phyloP scores from a whole-genome alignment of 2,888 invertebrate genomes.

The Cylloceria caligata region DNA sequence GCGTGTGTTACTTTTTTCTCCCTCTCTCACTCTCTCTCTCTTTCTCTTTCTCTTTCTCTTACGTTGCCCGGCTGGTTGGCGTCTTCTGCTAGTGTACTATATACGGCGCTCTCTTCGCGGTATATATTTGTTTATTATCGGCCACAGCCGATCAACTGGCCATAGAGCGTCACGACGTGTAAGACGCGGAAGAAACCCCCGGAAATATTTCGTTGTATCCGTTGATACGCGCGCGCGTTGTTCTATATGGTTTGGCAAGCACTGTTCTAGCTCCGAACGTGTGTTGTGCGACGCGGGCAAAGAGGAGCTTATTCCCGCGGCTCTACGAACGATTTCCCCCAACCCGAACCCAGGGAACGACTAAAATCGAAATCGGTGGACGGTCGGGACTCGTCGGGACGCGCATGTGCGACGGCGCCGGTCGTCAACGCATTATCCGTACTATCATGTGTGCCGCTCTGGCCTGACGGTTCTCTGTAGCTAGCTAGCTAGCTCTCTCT shows the following conservation, averaged over 20 bases:
- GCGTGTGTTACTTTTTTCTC: slow-evolving; percentile 17
- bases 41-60: slow-evolving; percentile 43
- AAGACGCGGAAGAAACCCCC: not conserved
- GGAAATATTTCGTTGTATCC: not conserved
- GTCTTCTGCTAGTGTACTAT: slow-evolving; percentile 61
- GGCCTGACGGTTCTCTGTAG: slow-evolving; percentile 40
- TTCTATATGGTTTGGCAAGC: slow-evolving; percentile 28
- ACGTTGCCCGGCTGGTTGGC: slow-evolving; percentile 59
- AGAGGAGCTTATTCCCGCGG: slow-evolving; percentile 63
- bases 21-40: not conserved
- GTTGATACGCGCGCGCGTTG: not conserved
- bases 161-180: not conserved
- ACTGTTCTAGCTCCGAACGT: slow-evolving; percentile 4
- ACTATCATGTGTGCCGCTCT: slow-evolving; percentile 68
- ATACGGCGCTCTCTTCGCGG: not conserved
- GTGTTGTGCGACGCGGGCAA: slow-evolving; percentile 35
- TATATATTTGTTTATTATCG: slow-evolving; percentile 27
- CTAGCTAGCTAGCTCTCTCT: slow-evolving; percentile 32
- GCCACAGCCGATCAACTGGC: not conserved
- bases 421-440: slow-evolving; percentile 80
- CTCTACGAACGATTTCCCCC: slow-evolving; percentile 80
- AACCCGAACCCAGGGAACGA: slow-evolving; percentile 83
- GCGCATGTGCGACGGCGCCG: slow-evolving; percentile 83
- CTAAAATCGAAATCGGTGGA: slow-evolving; percentile 84
- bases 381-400: slow-evolving; percentile 80